Base-by-base conservation (phyloP, 92 coral and sea anemone species). In the Bergia puertoricense region DNA sequence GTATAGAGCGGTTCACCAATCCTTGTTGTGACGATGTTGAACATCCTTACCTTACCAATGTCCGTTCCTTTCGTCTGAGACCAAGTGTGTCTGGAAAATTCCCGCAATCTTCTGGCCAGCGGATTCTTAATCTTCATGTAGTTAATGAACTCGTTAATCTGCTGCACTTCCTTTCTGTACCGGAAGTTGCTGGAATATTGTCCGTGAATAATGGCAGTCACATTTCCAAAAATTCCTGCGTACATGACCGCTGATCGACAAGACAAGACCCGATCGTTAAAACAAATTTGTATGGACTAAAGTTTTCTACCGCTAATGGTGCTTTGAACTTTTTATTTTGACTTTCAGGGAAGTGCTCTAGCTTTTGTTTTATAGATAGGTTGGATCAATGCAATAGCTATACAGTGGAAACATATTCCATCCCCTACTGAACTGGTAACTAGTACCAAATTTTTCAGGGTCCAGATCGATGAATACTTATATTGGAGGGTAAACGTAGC, bases 151-250 rank as follows among this genome's bases (percentile, higher is more conserved):
- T 95, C 96, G 65, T 97, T 95, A 89, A 97, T 96, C 59, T 94
- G 94, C 74, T 93, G 96, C 50, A 96, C 93, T 87, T 96, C 96
- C 85, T 97, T 96, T 77, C 99, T 85, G 86, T 95, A 97, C 48
- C 98, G 96, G 91, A 97, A 97, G 86, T 96, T 97, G 74, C 99
- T 94, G 18, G 99, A 97, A 86, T 97, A 97, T 88, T 97, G 99
- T 6, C 99, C 99, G 85, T 97, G 98, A 69, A 97, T 95, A 88
- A 97, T 97, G 40, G 99, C 99, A 36, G 99, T 95, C 62, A 97
- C 99, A 66, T 97, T 97, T 5, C 99, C 99, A 91, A 97, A 97
- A 77, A 97, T 96, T 41, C 93, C 99, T 39, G 99, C 99, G 89
- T 95, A 96, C 95, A 97, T 93, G 80, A 97, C 98, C 48, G 98